Evolutionary conservation across 1,140 invertebrate genomes (phyloP).

Genomic region (Ceratosolen fusciceps): DNA sequence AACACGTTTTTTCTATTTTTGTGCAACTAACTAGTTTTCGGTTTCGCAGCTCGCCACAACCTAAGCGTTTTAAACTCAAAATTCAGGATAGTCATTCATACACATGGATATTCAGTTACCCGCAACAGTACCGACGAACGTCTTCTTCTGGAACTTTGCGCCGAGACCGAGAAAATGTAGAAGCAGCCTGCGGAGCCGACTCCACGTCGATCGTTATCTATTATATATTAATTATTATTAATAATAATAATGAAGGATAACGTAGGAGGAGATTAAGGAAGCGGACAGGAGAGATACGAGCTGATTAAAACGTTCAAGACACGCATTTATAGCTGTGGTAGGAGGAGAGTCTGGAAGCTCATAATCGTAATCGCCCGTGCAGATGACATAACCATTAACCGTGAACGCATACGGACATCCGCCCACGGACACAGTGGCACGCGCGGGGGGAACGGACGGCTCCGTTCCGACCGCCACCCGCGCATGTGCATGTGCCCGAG

Average conservation of each 20-base stretch:
- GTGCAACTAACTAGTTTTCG: slow-evolving; percentile 42
- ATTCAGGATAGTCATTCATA: no score
- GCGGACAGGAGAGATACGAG: slow-evolving; percentile 54
- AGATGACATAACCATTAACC: slow-evolving; percentile 31
- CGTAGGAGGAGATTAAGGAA: no score
- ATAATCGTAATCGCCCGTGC: slow-evolving; percentile 51
- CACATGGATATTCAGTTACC: slow-evolving; percentile 45
- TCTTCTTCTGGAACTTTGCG: slow-evolving; percentile 42
- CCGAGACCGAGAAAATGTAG: slow-evolving; percentile 50
- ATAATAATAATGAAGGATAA: no score
- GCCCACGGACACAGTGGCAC: neutral
- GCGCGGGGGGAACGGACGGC: no score
- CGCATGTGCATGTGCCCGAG: neutral
- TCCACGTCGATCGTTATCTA: no score
- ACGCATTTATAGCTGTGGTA: no score
- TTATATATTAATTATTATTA: no score
- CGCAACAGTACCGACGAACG: slow-evolving; percentile 18
- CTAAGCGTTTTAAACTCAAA: no score
- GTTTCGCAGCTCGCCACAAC: slow-evolving; percentile 34
- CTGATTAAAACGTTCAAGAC: slow-evolving; percentile 48
- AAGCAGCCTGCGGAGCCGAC: slow-evolving; percentile 48
- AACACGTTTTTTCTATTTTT: no score
- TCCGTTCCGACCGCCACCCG: no score
- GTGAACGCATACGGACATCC: neutral
- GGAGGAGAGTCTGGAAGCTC: slow-evolving; percentile 48